Conservation (phyloP, 2,113 vertebrate species). For the Tor tambroides region DNA sequence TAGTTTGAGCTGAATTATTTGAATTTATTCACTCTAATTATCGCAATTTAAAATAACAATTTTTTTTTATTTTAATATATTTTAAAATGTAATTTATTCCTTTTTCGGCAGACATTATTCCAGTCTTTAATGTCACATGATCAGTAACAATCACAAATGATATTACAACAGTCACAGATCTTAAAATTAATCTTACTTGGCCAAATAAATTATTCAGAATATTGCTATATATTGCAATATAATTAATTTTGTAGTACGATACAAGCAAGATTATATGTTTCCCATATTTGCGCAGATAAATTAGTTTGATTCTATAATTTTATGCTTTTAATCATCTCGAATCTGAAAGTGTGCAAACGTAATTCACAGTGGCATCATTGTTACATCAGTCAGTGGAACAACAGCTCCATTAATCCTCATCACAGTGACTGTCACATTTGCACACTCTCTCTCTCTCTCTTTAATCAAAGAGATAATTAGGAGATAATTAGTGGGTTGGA, state of each 20-base stretch:
- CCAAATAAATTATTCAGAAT: neutral
- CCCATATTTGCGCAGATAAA: neutral
- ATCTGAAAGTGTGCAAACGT: neutral
- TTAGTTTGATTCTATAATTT: neutral
- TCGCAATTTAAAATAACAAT: neutral
- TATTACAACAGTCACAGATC: neutral
- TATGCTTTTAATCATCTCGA: neutral
- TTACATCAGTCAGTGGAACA: conserved; percentile 47
- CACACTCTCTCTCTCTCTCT: conserved; percentile 36
- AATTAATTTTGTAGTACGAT: neutral
- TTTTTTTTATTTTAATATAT: neutral
- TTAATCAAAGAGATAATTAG: conserved; percentile 65
- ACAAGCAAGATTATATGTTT: neutral
- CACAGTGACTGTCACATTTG: conserved; percentile 56
- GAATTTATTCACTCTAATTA: neutral
- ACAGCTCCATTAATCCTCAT: conserved; percentile 67
- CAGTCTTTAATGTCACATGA: neutral
- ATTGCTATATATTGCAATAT: neutral
- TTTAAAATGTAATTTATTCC: neutral
- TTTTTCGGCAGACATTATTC: neutral
- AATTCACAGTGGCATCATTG: conserved; percentile 45
- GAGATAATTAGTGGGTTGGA: conserved; percentile 64
- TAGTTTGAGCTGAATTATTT: neutral
- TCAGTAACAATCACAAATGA: neutral
- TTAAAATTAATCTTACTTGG: neutral